Percentiles rank a stretch among this genome's conserved stretches.
These are phyloP conservation scores for Liodrosophila aerea DNA, from an alignment of 2,888 invertebrate species.

Conservation along the genomic window DNA sequence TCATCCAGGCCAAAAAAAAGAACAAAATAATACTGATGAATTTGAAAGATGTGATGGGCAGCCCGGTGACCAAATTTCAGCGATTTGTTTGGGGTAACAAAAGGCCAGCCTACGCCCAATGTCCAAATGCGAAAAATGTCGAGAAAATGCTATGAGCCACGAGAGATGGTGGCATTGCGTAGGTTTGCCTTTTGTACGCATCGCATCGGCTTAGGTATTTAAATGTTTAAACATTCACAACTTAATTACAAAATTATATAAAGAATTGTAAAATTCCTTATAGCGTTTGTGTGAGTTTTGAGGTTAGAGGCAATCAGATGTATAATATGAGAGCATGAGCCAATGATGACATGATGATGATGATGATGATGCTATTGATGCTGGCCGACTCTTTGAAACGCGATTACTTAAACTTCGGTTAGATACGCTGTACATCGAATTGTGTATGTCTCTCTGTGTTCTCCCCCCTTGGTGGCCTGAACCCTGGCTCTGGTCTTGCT, in stretches of 20 bases:
- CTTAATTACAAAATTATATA: slow-evolving; percentile 66
- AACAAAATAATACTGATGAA: slow-evolving; percentile 44
- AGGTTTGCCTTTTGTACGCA: slow-evolving; percentile 54
- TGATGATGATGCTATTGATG: slow-evolving; percentile 46
- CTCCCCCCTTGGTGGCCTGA: slow-evolving; percentile 25
- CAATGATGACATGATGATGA: slow-evolving; percentile 49
- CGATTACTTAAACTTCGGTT: slow-evolving; percentile 40
- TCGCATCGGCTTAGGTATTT: slow-evolving; percentile 68
- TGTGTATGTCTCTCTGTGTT: slow-evolving; percentile 25
- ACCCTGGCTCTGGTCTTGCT: slow-evolving; percentile 24
- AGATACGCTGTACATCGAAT: slow-evolving; percentile 32
- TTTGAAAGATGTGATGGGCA: slow-evolving; percentile 40
- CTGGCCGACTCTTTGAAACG: slow-evolving; percentile 47
- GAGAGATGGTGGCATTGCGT: slow-evolving; percentile 32
- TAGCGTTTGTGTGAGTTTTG: slow-evolving; percentile 66
- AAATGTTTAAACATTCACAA: slow-evolving; percentile 62
- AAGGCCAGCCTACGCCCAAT: slow-evolving; percentile 56
- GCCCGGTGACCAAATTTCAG: slow-evolving; percentile 55
- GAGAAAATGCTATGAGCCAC: slow-evolving; percentile 2
- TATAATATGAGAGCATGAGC: slow-evolving; percentile 19
- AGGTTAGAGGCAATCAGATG: slow-evolving; percentile 64
- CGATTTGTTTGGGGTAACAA: slow-evolving; percentile 51
- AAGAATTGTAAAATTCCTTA: slow-evolving; percentile 80
- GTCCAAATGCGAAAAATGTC: slow-evolving; percentile 8
- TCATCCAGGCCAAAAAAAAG: slow-evolving; percentile 36